phyloP scores from a whole-genome alignment of 2,888 invertebrate species.

The Epistrophella euchroma region DNA sequence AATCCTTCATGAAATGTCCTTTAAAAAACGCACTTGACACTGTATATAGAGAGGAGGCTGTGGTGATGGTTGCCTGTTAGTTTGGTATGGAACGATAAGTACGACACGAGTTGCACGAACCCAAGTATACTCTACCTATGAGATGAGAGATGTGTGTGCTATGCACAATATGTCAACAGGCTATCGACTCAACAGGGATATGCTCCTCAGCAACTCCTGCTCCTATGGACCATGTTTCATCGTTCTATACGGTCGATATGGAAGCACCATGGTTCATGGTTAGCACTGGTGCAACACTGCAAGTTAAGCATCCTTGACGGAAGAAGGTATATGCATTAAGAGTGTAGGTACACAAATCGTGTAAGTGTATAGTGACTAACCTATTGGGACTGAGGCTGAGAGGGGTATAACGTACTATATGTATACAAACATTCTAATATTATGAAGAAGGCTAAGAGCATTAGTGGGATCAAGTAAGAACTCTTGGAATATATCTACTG shows the following conservation, averaged over 20 bases:
- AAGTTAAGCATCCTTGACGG: slow-evolving; percentile 51
- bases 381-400: neutral
- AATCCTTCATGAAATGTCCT: slow-evolving; percentile 50
- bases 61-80: slow-evolving; percentile 9
- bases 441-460: slow-evolving; percentile 55
- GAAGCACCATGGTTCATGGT: slow-evolving; percentile 37
- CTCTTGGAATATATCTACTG: slow-evolving; percentile 10
- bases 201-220: slow-evolving; percentile 23
- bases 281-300: slow-evolving; percentile 34
- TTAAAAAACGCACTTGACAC: slow-evolving; percentile 54
- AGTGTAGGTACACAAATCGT: slow-evolving; percentile 54
- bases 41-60: slow-evolving; percentile 1
- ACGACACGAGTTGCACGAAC: slow-evolving; percentile 48
- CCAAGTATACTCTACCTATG: slow-evolving; percentile 43
- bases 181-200: slow-evolving; percentile 62
- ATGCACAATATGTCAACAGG: slow-evolving; percentile 58
- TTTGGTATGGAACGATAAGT: slow-evolving; percentile 17
- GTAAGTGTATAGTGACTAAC: slow-evolving; percentile 14
- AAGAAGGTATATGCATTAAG: slow-evolving; percentile 46
- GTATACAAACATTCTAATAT: slow-evolving; percentile 22
- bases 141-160: slow-evolving; percentile 43
- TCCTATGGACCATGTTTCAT: slow-evolving; percentile 27
- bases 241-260: slow-evolving; percentile 20
- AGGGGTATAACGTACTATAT: neutral
- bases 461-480: slow-evolving; percentile 48